Conservation (phyloP, 2,888 invertebrate genomes). For the Nomada lathburiana region DNA sequence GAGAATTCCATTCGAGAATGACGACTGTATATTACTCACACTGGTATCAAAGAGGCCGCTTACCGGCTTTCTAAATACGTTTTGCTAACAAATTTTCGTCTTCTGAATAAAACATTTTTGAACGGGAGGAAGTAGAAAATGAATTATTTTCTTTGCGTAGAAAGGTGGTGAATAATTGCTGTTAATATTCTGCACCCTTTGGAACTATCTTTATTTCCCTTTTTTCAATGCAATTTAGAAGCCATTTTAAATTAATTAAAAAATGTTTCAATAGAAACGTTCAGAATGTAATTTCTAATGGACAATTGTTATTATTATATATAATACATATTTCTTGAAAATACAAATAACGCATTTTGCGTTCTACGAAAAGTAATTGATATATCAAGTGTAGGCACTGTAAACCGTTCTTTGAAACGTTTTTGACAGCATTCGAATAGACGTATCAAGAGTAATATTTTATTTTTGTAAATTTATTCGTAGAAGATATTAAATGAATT, state of each 20-base stretch:
- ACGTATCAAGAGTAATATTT: not conserved
- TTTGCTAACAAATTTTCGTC: not conserved
- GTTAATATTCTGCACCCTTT: too few species aligned
- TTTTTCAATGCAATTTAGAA: too few species aligned
- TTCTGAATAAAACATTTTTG: too few species aligned
- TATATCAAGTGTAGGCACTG: too few species aligned
- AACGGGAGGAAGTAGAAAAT: too few species aligned
- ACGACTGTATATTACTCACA: not conserved
- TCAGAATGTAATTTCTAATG: not conserved
- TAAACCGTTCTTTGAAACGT: not conserved
- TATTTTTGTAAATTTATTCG: not conserved
- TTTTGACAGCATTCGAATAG: not conserved
- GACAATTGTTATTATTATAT: not conserved
- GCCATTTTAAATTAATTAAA: too few species aligned
- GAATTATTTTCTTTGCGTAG: too few species aligned
- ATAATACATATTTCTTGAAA: too few species aligned
- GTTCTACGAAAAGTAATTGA: too few species aligned
- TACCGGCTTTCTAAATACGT: not conserved
- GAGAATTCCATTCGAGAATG: conserved; percentile 24
- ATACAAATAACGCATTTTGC: too few species aligned
- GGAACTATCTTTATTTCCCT: too few species aligned
- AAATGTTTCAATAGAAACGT: not conserved
- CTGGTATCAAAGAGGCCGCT: conserved; percentile 5
- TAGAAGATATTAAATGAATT: not conserved
- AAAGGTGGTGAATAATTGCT: too few species aligned